Conservation (phyloP, 1,140 invertebrate genomes). For the Neoseiulus cucumeris region DNA sequence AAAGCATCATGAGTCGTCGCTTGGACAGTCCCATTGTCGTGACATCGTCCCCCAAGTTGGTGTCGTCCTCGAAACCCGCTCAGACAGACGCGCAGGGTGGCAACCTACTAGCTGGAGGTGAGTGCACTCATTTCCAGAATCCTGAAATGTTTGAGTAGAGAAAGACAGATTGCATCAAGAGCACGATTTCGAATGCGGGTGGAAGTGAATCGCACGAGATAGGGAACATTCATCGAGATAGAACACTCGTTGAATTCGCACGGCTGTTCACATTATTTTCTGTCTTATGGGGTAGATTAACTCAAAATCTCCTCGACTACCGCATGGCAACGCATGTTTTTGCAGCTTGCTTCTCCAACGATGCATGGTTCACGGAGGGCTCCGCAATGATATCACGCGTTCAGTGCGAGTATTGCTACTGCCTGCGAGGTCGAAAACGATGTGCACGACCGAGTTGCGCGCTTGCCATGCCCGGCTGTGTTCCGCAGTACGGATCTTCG, state of each 20-base stretch:
- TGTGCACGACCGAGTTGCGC: not conserved
- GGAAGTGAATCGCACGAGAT: not conserved
- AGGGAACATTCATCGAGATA: not conserved
- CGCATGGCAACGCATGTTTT: not conserved
- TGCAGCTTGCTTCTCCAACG: not conserved
- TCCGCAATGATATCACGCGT: not conserved
- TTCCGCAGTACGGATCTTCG: not conserved
- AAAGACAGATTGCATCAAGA: not conserved
- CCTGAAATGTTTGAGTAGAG: not conserved
- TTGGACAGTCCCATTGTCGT: not conserved
- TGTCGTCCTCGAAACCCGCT: not conserved
- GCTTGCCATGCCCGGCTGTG: not conserved
- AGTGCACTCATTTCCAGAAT: not conserved
- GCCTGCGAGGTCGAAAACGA: not conserved
- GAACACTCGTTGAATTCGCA: too few species aligned
- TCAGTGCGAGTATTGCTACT: not conserved
- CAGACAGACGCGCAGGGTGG: not conserved
- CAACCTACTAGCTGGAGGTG: not conserved
- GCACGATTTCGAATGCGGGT: not conserved
- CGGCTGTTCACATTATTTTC: too few species aligned
- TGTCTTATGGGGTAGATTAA: too few species aligned
- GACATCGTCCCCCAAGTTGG: not conserved
- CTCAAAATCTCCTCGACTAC: not conserved
- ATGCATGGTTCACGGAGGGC: conserved; percentile 5
- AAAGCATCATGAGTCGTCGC: not conserved